Evolutionary conservation across 2,888 invertebrate genomes (phyloP), one percentile per base, ranked within the genome.

Genomic region (Melinaea marsaeus): DNA sequence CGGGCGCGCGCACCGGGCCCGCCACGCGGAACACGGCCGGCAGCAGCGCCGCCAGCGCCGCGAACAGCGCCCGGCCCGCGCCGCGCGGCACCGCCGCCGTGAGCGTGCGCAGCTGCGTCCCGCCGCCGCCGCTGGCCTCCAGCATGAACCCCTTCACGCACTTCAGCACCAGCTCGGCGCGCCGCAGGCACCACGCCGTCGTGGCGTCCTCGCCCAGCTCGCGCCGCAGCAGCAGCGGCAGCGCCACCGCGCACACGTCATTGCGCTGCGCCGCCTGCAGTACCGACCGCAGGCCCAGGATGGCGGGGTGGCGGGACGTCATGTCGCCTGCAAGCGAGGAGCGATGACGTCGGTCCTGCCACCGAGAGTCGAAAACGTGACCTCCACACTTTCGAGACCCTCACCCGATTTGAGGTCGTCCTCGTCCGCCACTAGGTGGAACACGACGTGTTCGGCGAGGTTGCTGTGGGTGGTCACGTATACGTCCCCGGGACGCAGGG

Each of bases 71-170:
- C 57, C 68, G 71, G 67, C 75, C 74, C 45, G 75, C 63, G 59
- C 13, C 57, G 13, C 72, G 72, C 54, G 85, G 86, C 69, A 79
- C 71, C 60, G 72, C 75, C 62, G 79, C 76, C 46, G 81, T 79
- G 60, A 98, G 92, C 81, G 95, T 98, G 88, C 96, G 96, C 69
- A 97, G 91, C 85, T 96, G 96, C 0, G 96, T 95, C 45, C 97
- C 97, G 67, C 97, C 97, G 94, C 97, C 96, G 0, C 97, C 96
- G 7, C 96, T 95, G 92, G 98, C 97, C 92, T 99, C 99, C 85
- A 99, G 98, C 96, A 99, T 97, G 87, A 99, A 99, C 3, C 99
- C 99, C 91, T 99, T 99, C 60, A 98, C 97, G 88, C 99, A 99
- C 89, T 99, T 99, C 79, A 99, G 97, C 65, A 99, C 96, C 69